Conservation (phyloP, 1,140 invertebrate genomes). For the Conus ventricosus region DNA sequence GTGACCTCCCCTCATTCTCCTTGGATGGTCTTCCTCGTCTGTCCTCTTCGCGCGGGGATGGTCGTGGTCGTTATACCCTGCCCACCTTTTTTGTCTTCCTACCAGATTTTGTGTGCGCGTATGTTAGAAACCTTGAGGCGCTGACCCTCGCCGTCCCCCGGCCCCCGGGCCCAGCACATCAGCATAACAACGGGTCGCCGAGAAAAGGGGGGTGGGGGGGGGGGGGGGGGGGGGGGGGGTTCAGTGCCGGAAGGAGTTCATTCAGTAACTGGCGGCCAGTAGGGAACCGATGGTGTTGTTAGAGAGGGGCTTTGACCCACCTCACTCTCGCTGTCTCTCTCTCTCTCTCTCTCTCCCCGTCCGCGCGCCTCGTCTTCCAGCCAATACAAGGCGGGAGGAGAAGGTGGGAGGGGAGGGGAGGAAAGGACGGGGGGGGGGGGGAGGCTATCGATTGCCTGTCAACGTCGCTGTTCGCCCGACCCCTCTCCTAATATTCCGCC, state of each 20-base stretch:
- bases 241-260: background rate
- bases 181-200: background rate
- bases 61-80: too few species aligned
- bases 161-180: background rate
- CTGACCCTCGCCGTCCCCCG: too few species aligned
- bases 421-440: too few species aligned
- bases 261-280: background rate
- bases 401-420: too few species aligned
- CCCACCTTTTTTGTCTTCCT: too few species aligned
- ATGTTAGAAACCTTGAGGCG: too few species aligned
- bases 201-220: background rate
- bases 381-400: background rate
- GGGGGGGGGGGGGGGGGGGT: background rate
- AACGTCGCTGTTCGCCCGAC: conserved; percentile 2
- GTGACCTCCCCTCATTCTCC: too few species aligned
- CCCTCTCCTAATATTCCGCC: conserved; percentile 41
- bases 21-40: too few species aligned
- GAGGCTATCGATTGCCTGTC: conserved; percentile 38
- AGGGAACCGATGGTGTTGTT: background rate
- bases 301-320: background rate
- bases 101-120: too few species aligned
- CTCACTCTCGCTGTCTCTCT: too few species aligned
- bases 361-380: background rate
- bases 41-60: too few species aligned
- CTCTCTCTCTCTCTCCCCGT: too few species aligned